Percentiles rank a stretch among this genome's conserved stretches.
These are phyloP conservation scores for Orientallactaga sibirica DNA, from an alignment of 2,797 vertebrate species.

Conservation along the genomic window DNA sequence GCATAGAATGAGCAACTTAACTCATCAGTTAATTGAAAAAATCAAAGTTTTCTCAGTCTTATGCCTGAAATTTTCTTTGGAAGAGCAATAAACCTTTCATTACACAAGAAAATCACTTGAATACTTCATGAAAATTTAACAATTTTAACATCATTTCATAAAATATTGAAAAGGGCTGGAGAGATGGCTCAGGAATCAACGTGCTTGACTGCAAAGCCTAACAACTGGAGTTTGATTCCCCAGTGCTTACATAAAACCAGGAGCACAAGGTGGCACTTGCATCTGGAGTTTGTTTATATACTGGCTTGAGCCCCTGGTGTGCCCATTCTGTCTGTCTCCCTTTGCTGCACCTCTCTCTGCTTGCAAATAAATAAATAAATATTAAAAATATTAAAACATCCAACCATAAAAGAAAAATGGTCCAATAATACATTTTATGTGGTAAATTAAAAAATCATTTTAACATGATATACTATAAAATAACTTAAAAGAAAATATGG, in stretches of 20 bases:
- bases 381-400: background rate
- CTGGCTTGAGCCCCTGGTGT: no score
- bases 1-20: background rate
- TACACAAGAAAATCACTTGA: background rate
- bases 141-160: conserved; percentile 23
- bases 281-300: no score
- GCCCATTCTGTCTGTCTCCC: no score
- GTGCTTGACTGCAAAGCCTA: no score
- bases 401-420: background rate
- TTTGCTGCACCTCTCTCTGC: no score
- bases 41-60: background rate
- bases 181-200: no score
- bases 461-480: background rate
- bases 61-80: conserved; percentile 25
- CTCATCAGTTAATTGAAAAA: background rate
- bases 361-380: background rate
- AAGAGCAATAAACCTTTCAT: background rate
- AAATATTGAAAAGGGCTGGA: no score
- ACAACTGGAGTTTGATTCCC: no score
- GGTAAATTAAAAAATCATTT: background rate
- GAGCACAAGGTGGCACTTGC: no score
- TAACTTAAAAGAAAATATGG: background rate
- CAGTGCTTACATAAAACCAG: no score
- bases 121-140: background rate
- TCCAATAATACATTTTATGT: background rate